Base-by-base conservation (phyloP, 2,797 vertebrate genomes). In the Leuciscus waleckii region DNA sequence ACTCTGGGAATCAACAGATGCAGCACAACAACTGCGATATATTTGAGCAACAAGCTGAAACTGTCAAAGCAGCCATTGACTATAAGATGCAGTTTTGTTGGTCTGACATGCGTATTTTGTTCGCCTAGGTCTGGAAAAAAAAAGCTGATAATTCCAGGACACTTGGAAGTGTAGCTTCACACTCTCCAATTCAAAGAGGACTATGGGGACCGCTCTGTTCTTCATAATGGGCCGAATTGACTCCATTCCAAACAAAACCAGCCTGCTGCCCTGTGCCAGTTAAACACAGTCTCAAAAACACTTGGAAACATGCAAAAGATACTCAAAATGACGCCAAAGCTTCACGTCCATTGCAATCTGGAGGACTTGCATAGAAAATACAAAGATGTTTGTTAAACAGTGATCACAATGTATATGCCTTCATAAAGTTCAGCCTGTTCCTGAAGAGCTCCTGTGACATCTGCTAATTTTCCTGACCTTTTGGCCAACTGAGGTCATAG, bases 271-370 rank as follows among this genome's bases (percentile, higher is more conserved):
- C 73, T 81, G 68, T 86, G 86, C 84, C 89, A 84, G 85, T 87
- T 83, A 83, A 69, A 71, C 82, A 82, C 63, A 37, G 21, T 32
- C 69, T 88, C 71, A 84, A 82, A 86, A 84, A 79, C 56, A 81
- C 80, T 88, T 71, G 79, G 87, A 71, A 92, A 89, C 90, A 87
- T 91, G 87, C 91, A 73, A 83, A 73, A 65, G 82, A 85, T 46
- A 85, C 80, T 83, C 85, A 71, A 67, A 76, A 37, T 37, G 43
- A 51, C 78, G 85, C 87, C 87, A 88, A 88, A 75, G 75, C 73
- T 83, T 86, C 82, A 56, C 35, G 51, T 85, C 51, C 23, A 85
- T 32, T 39, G 68, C 21, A 4, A 74, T 75, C 70, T 82, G 46
- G 29, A 54, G 65, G 46, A 51, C 74, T 76, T 80, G 65, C 49